Evolutionary conservation across 1,140 invertebrate species (phyloP).

Genomic region (Linepithema humile): DNA sequence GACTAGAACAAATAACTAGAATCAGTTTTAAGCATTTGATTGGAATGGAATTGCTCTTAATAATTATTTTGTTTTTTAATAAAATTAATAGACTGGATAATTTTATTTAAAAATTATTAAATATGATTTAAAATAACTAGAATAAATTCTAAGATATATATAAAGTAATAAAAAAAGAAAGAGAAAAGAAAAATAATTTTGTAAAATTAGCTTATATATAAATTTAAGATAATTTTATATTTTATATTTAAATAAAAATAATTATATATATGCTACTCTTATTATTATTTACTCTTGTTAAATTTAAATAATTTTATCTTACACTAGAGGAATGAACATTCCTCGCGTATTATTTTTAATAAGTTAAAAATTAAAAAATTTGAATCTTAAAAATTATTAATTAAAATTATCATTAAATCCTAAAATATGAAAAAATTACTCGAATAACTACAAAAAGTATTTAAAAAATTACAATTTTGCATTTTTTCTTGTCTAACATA

Average conservation of each 20-base stretch:
- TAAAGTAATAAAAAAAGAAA: too few relatives aligned
- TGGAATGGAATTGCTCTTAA: slow-evolving; percentile 53
- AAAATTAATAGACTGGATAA: slow-evolving; percentile 20
- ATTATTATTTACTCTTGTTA: background rate
- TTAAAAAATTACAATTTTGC: slow-evolving; percentile 3
- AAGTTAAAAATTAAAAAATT: too few relatives aligned
- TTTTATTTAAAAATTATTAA: slow-evolving; percentile 5
- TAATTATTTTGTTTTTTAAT: slow-evolving; percentile 39
- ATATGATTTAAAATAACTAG: slow-evolving; percentile 4
- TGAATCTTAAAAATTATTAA: too few relatives aligned
- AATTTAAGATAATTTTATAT: too few relatives aligned
- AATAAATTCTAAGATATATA: slow-evolving; percentile 10
- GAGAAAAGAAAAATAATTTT: too few relatives aligned
- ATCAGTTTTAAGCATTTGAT: too few relatives aligned
- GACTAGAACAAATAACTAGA: too few relatives aligned
- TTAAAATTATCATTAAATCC: too few relatives aligned
- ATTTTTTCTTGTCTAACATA: background rate
- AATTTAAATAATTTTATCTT: background rate
- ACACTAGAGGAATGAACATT: slow-evolving; percentile 14
- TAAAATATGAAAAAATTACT: background rate
- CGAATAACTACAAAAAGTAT: too few relatives aligned
- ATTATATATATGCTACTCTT: background rate
- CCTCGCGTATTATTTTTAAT: slow-evolving; percentile 9
- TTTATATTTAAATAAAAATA: too few relatives aligned
- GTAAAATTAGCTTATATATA: too few relatives aligned